Evolutionary conservation across 2,113 vertebrate species (phyloP), one percentile per base, ranked within the genome.

Genomic region (Silurus asotus): DNA sequence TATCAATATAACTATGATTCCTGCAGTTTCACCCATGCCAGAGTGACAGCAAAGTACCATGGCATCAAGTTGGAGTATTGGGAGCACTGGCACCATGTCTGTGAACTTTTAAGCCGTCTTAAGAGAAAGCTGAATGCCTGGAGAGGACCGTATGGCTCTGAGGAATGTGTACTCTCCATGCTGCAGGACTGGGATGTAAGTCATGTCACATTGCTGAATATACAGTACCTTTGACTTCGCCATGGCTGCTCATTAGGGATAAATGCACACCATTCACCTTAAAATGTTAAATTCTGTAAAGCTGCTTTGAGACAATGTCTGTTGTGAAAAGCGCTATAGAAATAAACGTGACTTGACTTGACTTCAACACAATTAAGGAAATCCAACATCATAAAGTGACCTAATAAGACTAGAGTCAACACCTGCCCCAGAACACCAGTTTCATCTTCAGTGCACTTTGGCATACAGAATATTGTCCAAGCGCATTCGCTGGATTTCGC

Each of bases 121-220:
- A 94, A 89, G 56, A 88, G 88, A 58, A 96, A 94, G 81, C 83
- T 97, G 59, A 93, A 93, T 83, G 87, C 92, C 78, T 96, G 96
- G 95, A 90, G 92, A 5, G 37, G 92, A 59, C 94, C 94, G 84
- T 96, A 94, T 1, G 94, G 93, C 78, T 92, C 90, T 28, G 94
- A 93, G 84, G 95, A 95, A n/a, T 92, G 93, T 0, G 95, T 96
- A 88, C 90, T 91, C 48, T 84, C 88, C 23, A 81, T 96, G 23
- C 90, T 96, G 65, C 87, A 92, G 89, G 95, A 95, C 80, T 96
- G 95, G 95, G 94, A 92, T 77, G 96, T 97, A 91, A 95, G 96
- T 93, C 82, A 81, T 15, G 25, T 81, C 10, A 37, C 25, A 45
- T 14, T 14, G 11, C 23, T 15, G 48, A 74, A 51, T 45, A 72